Percentiles rank a stretch among this genome's conserved stretches.
These are phyloP conservation scores for Melanotaenia trifasciata DNA, from an alignment of 2,797 vertebrate species.

Conservation along the genomic window DNA sequence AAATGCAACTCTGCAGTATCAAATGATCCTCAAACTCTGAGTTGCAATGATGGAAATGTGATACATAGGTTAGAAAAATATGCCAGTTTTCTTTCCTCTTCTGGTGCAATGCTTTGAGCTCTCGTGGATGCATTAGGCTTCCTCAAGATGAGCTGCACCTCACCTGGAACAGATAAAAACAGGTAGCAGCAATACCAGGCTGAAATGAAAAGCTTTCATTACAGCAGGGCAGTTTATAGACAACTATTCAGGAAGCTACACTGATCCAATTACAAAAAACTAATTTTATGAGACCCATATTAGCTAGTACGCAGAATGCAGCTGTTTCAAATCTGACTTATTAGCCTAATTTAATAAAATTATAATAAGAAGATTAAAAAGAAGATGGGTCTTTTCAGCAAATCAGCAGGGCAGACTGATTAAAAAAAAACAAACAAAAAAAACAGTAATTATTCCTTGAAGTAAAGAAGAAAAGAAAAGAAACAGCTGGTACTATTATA, in stretches of 20 bases:
- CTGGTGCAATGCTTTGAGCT: not conserved
- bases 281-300: not conserved
- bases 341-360: not conserved
- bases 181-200: not conserved
- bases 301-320: not conserved
- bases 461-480: not conserved
- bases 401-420: not conserved
- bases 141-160: not conserved
- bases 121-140: not conserved
- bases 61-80: not conserved
- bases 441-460: no score
- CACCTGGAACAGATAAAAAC: not conserved
- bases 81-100: not conserved
- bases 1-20: not conserved
- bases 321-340: not conserved
- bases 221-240: not conserved
- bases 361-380: not conserved
- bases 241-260: not conserved
- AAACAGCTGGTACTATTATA: not conserved
- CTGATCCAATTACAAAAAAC: not conserved
- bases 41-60: not conserved
- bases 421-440: no score
- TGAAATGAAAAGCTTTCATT: not conserved
- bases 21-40: not conserved
- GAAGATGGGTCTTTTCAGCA: not conserved